A percentile compares a stretch with the other conserved stretches of the same genome.
These are phyloP conservation scores for Cephalopachus bancanus DNA, from an alignment of 2,797 vertebrate species.

Conservation along the genomic window DNA sequence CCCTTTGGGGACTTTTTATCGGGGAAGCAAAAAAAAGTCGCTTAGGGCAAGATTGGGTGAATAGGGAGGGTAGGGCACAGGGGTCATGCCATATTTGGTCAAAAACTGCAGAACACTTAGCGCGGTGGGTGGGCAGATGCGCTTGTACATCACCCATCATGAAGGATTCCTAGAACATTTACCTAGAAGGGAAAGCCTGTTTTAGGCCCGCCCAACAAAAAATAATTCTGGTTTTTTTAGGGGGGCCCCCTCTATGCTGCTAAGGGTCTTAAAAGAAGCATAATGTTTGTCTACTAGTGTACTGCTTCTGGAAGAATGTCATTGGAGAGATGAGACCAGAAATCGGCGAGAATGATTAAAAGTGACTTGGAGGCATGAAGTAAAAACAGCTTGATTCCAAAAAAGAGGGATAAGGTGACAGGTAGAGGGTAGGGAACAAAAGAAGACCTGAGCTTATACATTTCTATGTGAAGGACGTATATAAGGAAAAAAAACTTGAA, in stretches of 20 bases:
- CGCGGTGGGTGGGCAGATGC: too few relatives aligned
- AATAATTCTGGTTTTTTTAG: too few relatives aligned
- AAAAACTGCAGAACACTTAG: too few relatives aligned
- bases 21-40: too few relatives aligned
- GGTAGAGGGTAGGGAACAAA: background rate
- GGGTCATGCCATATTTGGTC: too few relatives aligned
- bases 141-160: too few relatives aligned
- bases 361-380: background rate
- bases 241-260: background rate
- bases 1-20: too few relatives aligned
- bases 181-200: too few relatives aligned
- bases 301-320: background rate
- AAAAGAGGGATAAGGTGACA: background rate
- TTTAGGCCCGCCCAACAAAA: too few relatives aligned
- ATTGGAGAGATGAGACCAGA: background rate
- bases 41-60: too few relatives aligned
- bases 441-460: background rate
- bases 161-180: too few relatives aligned
- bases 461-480: background rate
- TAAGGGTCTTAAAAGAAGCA: background rate
- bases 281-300: background rate
- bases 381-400: background rate
- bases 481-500: background rate
- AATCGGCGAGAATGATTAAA: background rate
- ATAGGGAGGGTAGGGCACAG: too few relatives aligned